Evolutionary conservation across 1,140 invertebrate genomes (phyloP), one percentile per base, ranked within the genome.

Genomic region (Drosophila repleta): DNA sequence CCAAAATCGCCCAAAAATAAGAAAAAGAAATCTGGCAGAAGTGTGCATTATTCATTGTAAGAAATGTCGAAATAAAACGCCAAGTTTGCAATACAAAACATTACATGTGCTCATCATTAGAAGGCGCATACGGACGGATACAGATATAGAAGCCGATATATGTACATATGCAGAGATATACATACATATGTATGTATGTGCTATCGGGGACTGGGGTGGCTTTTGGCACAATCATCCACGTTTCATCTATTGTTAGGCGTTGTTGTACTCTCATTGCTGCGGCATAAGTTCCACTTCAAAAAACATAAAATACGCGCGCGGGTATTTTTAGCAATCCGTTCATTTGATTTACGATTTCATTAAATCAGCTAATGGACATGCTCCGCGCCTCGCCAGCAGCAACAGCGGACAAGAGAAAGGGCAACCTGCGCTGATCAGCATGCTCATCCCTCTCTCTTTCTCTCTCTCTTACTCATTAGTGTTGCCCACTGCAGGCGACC

Each of bases 271-370:
- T 48, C 66, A 60, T 72, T 78, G 74, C 60, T 83, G 75, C 68
- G 75, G 69, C 84, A 87, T 87, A 76, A 72, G 83, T 89, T 88
- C 83, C 83, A 88, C 83, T 88, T 88, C 84, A 88, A 89, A 79
- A 89, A 88, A 79, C 83, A 89, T 88, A 88, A 88, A 88, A 88
- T 88, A 89, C 83, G 84, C 76, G 76, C 73, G 60, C 48, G 57
- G 79, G 39, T 88, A 88, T 88, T 84, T 89, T 66, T 88, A 89
- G 84, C 76, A 79, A 83, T 89, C 72, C 73, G 79, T 85, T 88
- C 84, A 66, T 89, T 88, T 88, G 83, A 88, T 88, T 88, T 88
- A 88, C 84, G 84, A 88, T 89, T 88, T 88, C 83, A 88, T 88
- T 89, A 88, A 83, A 89, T 88, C 76, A 88, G 83, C 83, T 88